Percentiles rank a stretch among this genome's conserved stretches.
phyloP scores from a whole-genome alignment of 2,888 invertebrate species.

The Macrosoma leucophasiata region DNA sequence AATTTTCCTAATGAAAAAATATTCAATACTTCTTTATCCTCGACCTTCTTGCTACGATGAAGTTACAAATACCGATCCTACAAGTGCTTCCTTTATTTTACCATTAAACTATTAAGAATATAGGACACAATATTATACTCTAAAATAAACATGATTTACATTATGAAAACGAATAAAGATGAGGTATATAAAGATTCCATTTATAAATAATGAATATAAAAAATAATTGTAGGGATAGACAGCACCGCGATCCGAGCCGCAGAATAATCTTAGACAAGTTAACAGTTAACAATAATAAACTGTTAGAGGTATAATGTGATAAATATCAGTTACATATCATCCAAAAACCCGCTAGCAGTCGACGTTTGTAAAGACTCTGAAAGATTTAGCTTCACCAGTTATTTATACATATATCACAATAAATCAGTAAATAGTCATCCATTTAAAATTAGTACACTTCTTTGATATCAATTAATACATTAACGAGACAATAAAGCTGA shows the following conservation, averaged over 20 bases:
- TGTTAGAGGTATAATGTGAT: conserved; percentile 55
- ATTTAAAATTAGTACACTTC: conserved; percentile 7
- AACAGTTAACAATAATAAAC: conserved; percentile 69
- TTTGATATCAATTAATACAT: conserved; percentile 20
- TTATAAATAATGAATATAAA: no score
- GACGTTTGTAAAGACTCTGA: conserved; percentile 62
- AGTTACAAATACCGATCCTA: no score
- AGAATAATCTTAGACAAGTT: conserved; percentile 36
- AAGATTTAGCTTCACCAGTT: conserved; percentile 50
- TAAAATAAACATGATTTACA: no score
- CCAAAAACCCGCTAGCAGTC: conserved; percentile 55
- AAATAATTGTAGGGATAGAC: no score
- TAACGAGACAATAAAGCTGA: conserved; percentile 11
- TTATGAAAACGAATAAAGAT: no score
- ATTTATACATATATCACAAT: conserved; percentile 60
- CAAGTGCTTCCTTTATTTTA: no score
- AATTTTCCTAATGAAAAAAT: no score
- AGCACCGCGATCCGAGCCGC: conserved; percentile 25
- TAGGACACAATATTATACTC: no score
- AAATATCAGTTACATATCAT: conserved; percentile 44
- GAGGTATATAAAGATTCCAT: no score
- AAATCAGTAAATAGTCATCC: conserved; percentile 39
- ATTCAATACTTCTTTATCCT: no score
- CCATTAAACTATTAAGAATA: no score
- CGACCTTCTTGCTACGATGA: no score